Conservation (phyloP, 37 sponge, comb jelly and placozoan genomes). For the Eunapius fragilis region DNA sequence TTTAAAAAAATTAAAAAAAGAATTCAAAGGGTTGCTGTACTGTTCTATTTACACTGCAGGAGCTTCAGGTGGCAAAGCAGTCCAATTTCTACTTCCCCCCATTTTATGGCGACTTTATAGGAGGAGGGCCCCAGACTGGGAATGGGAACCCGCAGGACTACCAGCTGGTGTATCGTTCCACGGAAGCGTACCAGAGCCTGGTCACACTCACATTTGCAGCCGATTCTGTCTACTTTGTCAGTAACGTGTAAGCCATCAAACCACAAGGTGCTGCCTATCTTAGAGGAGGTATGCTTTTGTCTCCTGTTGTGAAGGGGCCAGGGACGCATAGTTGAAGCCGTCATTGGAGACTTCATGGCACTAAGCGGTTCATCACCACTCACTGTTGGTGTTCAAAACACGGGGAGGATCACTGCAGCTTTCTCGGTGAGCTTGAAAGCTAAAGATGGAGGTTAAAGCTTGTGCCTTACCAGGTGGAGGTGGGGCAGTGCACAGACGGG, state of each 20-base stretch:
- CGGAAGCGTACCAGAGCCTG: constrained; percentile 70
- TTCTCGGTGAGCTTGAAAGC: constrained; percentile 53
- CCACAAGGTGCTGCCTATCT: too few relatives aligned
- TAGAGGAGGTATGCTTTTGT: too few relatives aligned
- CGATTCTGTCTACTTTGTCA: constrained; percentile 69
- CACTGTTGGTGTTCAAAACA: constrained; percentile 74
- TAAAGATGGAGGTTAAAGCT: too few relatives aligned
- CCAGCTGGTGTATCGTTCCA: constrained; percentile 54
- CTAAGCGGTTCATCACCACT: constrained; percentile 57
- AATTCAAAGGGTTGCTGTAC: too few relatives aligned
- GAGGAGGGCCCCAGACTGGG: constrained; percentile 3
- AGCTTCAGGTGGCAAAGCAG: background rate
- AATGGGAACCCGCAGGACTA: background rate
- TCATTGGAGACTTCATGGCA: constrained; percentile 78
- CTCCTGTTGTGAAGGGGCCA: too few relatives aligned
- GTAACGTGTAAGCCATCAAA: constrained; percentile 49
- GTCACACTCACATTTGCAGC: constrained; percentile 79
- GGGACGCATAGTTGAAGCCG: constrained; percentile 79
- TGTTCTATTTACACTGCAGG: background rate
- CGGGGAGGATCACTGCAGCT: constrained; percentile 66
- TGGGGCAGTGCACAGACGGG: constrained; percentile 73
- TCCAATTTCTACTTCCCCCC: constrained; percentile 61
- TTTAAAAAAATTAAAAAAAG: too few relatives aligned
- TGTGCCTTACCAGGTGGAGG: constrained; percentile 34
- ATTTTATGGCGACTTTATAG: constrained; percentile 81